Evolutionary conservation across 92 coral and sea anemone genomes (phyloP), one percentile per base, ranked within the genome.

Genomic region (Epizoanthus scotinus): DNA sequence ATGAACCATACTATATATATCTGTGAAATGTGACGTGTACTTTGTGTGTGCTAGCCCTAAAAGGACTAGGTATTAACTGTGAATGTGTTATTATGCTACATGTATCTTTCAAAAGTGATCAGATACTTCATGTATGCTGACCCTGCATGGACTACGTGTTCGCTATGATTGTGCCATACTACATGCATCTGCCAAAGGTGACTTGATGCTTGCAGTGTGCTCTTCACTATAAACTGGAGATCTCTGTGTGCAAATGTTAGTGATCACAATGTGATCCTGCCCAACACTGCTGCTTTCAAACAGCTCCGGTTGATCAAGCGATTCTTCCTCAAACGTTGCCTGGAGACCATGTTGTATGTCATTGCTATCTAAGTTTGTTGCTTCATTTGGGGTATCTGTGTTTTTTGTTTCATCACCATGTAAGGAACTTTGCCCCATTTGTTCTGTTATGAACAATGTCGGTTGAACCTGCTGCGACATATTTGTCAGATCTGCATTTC

Each of bases 321-420:
- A 75, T 6, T 36, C 68, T 53, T 75, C 67, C 18, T 57, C 55
- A 20, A 75, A 75, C 5, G 8, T 60, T 40, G 57, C 29, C 55
- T 58, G 81, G 22, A 59, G 44, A 58, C 38, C 67, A 4, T 22
- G 81, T 47, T 75, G 55, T 55, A 60, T 12, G 57, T 42, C 81
- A 22, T 20, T 55, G 19, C 59, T 73, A 31, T 15, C 63, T 2
- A 58, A 75, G 25, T 38, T 5, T 14, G 56, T 24, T 21, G 81
- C 57, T 14, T 60, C 68, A 40, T 24, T 60, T 14, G 81, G 38
- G 47, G 34, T 42, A 20, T 40, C 40, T 13, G 58, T 22, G 27
- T 31, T 66, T 40, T 60, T 58, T 22, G 20, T 21, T 38, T 58
- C 52, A 21, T 15, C 44, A 34, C 6, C 25, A 58, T 38, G 6